These are phyloP conservation scores for Myopa tessellatipennis DNA, from an alignment of 2,888 invertebrate genomes.

Conservation along the genomic window DNA sequence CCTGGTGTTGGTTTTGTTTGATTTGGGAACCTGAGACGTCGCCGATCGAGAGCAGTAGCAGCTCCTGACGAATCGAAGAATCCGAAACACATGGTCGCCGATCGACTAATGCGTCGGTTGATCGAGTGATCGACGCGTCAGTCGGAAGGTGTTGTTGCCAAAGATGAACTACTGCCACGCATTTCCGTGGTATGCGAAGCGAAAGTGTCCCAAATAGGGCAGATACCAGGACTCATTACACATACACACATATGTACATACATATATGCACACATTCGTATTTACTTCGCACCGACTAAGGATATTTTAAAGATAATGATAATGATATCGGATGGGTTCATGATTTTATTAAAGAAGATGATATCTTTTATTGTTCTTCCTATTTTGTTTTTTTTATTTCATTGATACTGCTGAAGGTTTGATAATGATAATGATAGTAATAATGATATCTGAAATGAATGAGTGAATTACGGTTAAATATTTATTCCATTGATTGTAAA, in stretches of 20 bases:
- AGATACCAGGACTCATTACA: too few relatives aligned
- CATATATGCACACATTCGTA: too few relatives aligned
- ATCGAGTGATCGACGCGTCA: neutral
- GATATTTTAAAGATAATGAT: too few relatives aligned
- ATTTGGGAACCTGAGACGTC: neutral
- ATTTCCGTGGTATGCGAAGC: too few relatives aligned
- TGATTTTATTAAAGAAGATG: too few relatives aligned
- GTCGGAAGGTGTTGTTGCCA: conserved; percentile 9
- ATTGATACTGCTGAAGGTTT: neutral
- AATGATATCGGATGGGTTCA: too few relatives aligned
- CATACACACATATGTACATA: too few relatives aligned
- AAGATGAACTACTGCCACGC: neutral
- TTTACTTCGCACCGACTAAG: too few relatives aligned
- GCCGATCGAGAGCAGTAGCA: neutral
- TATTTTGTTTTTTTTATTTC: neutral
- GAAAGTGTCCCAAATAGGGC: too few relatives aligned
- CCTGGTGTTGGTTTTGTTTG: conserved; percentile 8
- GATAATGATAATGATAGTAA: neutral
- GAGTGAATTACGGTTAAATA: neutral
- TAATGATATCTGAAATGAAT: neutral
- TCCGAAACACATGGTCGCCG: conserved; percentile 45
- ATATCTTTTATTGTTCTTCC: conserved; percentile 14
- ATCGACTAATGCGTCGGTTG: neutral
- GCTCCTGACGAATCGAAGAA: conserved; percentile 23
- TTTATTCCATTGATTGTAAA: too few relatives aligned